phyloP scores from a whole-genome alignment of 2,797 vertebrate genomes.

The Thalassophryne amazonica region DNA sequence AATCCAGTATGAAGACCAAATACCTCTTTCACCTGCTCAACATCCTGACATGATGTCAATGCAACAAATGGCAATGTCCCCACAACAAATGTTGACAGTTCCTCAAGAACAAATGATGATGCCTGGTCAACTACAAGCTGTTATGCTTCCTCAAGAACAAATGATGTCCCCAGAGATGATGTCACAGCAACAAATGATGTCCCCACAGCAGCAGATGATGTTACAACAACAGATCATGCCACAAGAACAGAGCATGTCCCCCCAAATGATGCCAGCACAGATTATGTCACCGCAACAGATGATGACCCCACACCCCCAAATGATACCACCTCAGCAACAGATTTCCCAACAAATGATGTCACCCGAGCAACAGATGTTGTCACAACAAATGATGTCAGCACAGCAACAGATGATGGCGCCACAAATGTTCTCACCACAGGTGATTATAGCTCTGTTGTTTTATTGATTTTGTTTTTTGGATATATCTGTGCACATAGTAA shows the following conservation, averaged over 20 bases:
- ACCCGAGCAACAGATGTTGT: background rate
- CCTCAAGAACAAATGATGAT: slow-evolving; percentile 29
- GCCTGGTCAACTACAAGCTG: slow-evolving; percentile 4
- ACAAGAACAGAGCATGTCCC: slow-evolving; percentile 19
- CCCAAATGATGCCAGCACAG: slow-evolving; percentile 5
- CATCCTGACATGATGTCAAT: slow-evolving; percentile 39
- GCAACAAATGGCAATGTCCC: slow-evolving; percentile 50
- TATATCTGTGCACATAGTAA: too few species aligned
- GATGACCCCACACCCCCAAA: slow-evolving; percentile 2
- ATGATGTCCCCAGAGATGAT: slow-evolving; percentile 7
- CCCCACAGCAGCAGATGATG: background rate
- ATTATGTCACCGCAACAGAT: background rate
- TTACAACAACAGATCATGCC: background rate
- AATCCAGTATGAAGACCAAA: slow-evolving; percentile 82
- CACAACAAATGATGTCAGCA: slow-evolving; percentile 2
- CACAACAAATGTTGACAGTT: slow-evolving; percentile 47
- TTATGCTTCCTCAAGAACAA: slow-evolving; percentile 14
- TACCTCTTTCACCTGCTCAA: slow-evolving; percentile 31
- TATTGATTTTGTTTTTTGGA: slow-evolving; percentile 7
- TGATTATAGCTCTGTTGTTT: slow-evolving; percentile 25
- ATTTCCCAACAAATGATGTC: background rate
- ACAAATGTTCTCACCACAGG: slow-evolving; percentile 37
- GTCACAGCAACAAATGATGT: slow-evolving; percentile 25
- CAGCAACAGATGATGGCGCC: background rate
- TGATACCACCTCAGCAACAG: slow-evolving; percentile 5